These are phyloP conservation scores for Nycticryphes semicollaris DNA, from an alignment of 2,113 vertebrate species.

Conservation along the genomic window DNA sequence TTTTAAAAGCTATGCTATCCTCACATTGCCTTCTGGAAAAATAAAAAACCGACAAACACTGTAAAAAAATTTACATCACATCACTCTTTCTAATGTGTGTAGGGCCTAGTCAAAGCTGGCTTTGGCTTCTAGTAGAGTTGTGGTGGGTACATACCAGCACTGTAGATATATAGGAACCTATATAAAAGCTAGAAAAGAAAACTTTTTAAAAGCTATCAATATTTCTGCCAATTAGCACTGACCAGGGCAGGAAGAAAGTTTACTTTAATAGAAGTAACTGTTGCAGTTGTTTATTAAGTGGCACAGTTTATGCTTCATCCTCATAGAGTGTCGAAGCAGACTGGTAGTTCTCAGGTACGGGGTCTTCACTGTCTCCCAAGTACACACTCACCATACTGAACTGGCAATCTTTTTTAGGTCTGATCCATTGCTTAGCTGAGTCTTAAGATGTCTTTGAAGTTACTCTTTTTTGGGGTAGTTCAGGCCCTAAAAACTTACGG, in stretches of 20 bases:
- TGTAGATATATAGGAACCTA: background rate
- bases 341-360: background rate
- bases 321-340: accelerated
- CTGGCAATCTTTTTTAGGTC: background rate
- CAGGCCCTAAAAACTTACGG: background rate
- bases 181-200: background rate
- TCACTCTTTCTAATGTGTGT: background rate
- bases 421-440: background rate
- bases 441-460: background rate
- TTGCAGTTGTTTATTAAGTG: background rate
- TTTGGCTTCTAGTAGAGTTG: background rate
- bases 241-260: background rate
- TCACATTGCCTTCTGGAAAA: background rate
- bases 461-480: background rate
- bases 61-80: background rate
- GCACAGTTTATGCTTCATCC: background rate
- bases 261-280: background rate
- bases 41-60: background rate
- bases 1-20: background rate
- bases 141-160: background rate
- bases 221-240: background rate
- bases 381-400: accelerated
- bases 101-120: background rate
- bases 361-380: background rate
- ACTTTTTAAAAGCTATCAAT: background rate